A percentile compares a stretch with the other conserved stretches of the same genome.
phyloP scores from a whole-genome alignment of 2,113 vertebrate genomes.

The Leptobrachium ailaonicum region DNA sequence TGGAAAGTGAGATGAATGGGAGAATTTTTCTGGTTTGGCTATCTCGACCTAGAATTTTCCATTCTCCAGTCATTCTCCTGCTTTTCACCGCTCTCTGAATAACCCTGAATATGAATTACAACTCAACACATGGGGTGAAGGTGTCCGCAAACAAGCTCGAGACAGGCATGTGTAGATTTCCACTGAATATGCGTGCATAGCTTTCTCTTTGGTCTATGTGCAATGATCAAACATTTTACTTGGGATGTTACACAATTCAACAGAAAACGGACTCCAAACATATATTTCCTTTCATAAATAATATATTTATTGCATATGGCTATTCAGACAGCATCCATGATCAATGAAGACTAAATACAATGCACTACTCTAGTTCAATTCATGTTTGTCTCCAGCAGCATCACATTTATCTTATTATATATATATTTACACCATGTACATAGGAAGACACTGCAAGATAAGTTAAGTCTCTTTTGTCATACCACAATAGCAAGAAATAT shows the following conservation, averaged over 20 bases:
- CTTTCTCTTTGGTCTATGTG: not conserved
- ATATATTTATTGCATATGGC: constrained; percentile 97
- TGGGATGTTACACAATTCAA: not conserved
- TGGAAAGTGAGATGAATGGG: too few relatives aligned
- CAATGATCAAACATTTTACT: not conserved
- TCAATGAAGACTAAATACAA: constrained; percentile 93
- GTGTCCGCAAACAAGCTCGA: too few relatives aligned
- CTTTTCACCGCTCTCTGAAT: too few relatives aligned
- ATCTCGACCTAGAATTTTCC: too few relatives aligned
- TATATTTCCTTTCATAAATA: constrained; percentile 85
- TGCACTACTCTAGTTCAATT: constrained; percentile 84
- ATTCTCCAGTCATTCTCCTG: too few relatives aligned
- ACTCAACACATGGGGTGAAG: too few relatives aligned
- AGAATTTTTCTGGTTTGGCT: too few relatives aligned
- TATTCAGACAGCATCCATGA: constrained; percentile 86
- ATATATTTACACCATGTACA: constrained; percentile 77
- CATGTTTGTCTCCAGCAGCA: constrained; percentile 81
- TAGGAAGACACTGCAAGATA: constrained; percentile 91
- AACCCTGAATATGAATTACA: too few relatives aligned
- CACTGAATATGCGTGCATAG: too few relatives aligned
- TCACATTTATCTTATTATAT: constrained; percentile 73
- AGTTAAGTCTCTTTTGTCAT: constrained; percentile 75
- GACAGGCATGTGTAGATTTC: too few relatives aligned
- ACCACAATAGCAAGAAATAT: constrained; percentile 76
- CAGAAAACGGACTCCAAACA: constrained; percentile 53